These are phyloP conservation scores for Canis aureus DNA, from an alignment of 2,113 vertebrate genomes.

Conservation along the genomic window DNA sequence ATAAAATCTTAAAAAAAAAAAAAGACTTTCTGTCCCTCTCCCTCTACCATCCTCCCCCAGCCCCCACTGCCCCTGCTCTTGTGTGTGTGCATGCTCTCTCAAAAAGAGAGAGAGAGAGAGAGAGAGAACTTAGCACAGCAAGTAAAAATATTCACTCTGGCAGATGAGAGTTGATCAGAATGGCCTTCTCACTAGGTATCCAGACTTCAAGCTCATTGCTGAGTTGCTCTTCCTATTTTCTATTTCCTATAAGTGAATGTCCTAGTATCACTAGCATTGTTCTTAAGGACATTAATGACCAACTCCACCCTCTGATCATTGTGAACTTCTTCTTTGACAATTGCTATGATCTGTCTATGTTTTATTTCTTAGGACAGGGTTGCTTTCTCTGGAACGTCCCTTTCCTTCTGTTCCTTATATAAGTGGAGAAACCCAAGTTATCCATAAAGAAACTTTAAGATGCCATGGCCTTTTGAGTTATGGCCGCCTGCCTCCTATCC, in stretches of 20 bases:
- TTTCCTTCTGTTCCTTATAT: background rate
- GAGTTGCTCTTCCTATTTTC: background rate
- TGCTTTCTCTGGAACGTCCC: background rate
- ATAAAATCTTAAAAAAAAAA: too few species aligned
- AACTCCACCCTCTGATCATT: background rate
- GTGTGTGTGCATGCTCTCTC: background rate
- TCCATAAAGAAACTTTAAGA: background rate
- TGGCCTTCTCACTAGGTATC: background rate
- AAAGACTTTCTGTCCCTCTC: background rate
- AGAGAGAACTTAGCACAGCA: background rate
- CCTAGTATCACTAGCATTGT: background rate
- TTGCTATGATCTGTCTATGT: accelerated
- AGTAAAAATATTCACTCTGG: background rate
- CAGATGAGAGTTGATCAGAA: background rate
- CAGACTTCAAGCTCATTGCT: background rate
- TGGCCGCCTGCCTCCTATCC: accelerated
- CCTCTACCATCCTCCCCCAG: background rate
- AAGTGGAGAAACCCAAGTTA: background rate
- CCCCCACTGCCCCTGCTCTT: background rate
- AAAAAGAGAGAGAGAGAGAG: background rate
- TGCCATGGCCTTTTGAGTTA: background rate
- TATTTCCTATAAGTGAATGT: background rate
- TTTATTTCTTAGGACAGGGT: background rate
- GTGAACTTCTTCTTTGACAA: background rate
- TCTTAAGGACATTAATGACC: background rate